Base-by-base conservation (phyloP, 1,140 invertebrate species). In the Gryllus bimaculatus region DNA sequence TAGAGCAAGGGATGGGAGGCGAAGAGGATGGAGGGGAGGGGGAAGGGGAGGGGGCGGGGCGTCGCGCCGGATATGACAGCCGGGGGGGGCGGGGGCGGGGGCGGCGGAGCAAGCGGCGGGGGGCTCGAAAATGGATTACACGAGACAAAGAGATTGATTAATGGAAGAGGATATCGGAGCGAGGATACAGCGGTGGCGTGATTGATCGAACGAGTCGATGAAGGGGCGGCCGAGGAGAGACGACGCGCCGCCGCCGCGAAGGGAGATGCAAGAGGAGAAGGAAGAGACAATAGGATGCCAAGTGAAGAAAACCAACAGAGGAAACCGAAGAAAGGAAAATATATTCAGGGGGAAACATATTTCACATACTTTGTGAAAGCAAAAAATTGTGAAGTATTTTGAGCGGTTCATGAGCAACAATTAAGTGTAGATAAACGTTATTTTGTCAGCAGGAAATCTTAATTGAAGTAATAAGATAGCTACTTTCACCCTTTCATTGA, bases 71-170 rank as follows among this genome's bases (percentile, higher is more conserved):
- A 20, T 77, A 77, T 77, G 76, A 77, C 76, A 77, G 76, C 15
- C 21, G 21, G 13, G 21, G 26, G 1, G 13, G 66, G 66, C n/a
- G 66, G 66, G 1, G 66, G 66, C 3, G 66, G 66, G n/a, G 66
- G 66, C 13, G 3, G 66, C 8, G 75, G 48, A 47, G 26, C n/a
- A 47, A 47, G 39, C 8, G 75, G 48, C 75, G 75, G 39, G 26
- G 10, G 2, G 54, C 54, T 66, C 54, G 54, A 48, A 76, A 77
- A 77, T 77, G 76, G 76, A 77, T 77, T 77, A 77, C 76, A 48
- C n/a, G 54, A 78, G 78, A 78, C 78, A 78, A 78, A 78, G 78
- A 78, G 73, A 73, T 78, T 78, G 78, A 78, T 78, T 78, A 78
- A 78, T 78, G 78, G 78, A 74, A 73, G 78, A 73, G 78, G 78